Percentiles rank a stretch among this genome's conserved stretches.
phyloP scores from a whole-genome alignment of 2,797 vertebrate genomes.

The Channa striata region DNA sequence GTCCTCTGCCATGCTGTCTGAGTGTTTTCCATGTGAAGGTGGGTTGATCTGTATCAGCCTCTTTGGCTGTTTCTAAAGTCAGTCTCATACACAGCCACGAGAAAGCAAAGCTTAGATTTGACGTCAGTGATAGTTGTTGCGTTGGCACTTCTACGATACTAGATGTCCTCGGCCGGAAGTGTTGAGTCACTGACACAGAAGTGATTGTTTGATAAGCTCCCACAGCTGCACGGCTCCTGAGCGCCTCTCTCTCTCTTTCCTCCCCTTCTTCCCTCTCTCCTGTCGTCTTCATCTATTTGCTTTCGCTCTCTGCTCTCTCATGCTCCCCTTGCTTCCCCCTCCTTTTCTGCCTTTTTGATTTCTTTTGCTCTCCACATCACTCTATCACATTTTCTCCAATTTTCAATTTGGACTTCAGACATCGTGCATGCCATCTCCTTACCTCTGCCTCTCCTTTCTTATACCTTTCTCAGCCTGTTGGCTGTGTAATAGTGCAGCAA shows the following conservation, averaged over 20 bases:
- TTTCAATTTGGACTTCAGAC: slow-evolving; percentile 44
- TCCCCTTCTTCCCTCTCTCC: slow-evolving; percentile 34
- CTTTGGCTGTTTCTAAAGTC: slow-evolving; percentile 21
- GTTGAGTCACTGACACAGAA: slow-evolving; percentile 74
- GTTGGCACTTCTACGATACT: slow-evolving; percentile 39
- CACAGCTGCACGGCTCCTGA: slow-evolving; percentile 71
- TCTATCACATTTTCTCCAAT: slow-evolving; percentile 31
- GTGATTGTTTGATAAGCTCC: slow-evolving; percentile 70
- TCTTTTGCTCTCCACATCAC: slow-evolving; percentile 42
- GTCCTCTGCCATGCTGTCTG: slow-evolving; percentile 1
- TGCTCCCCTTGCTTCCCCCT: slow-evolving; percentile 17
- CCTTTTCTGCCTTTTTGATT: slow-evolving; percentile 28
- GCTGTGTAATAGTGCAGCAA: slow-evolving; percentile 50
- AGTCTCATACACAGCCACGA: slow-evolving; percentile 7
- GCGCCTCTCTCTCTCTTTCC: slow-evolving; percentile 36
- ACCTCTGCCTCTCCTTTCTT: slow-evolving; percentile 14
- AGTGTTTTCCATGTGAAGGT: slow-evolving; percentile 10
- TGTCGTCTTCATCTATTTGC: slow-evolving; percentile 47
- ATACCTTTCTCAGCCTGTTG: slow-evolving; percentile 43
- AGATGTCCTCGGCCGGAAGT: slow-evolving; percentile 54
- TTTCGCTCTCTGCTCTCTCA: slow-evolving; percentile 28
- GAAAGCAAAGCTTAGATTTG: slow-evolving; percentile 24
- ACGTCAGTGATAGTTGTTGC: slow-evolving; percentile 44
- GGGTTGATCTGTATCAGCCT: background rate
- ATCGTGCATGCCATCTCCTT: slow-evolving; percentile 19